Evolutionary conservation across 2,797 vertebrate genomes (phyloP).

Genomic region (Poeciliopsis infans): DNA sequence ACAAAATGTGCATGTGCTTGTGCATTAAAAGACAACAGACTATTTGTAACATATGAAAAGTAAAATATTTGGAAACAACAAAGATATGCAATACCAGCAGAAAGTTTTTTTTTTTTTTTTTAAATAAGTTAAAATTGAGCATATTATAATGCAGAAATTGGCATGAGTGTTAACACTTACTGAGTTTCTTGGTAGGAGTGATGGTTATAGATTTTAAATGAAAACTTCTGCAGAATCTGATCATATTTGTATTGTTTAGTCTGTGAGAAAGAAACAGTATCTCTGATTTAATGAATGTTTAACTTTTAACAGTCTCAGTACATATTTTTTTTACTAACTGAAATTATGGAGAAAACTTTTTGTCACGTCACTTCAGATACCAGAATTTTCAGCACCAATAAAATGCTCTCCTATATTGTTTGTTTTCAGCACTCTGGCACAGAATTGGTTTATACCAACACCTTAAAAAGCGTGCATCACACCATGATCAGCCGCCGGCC

Average conservation of each 20-base stretch:
- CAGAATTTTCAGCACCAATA: not conserved
- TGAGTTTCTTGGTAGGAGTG: not conserved
- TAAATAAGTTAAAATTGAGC: not conserved
- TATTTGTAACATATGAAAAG: not conserved
- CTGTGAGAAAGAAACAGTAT: not conserved
- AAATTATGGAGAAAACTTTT: not conserved
- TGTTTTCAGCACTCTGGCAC: conserved; percentile 66
- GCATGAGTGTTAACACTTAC: not conserved
- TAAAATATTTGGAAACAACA: not conserved
- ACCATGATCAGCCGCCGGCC: conserved; percentile 63
- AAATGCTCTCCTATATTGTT: conserved; percentile 1
- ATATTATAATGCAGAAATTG: not conserved
- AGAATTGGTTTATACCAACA: conserved; percentile 79
- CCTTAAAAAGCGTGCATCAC: conserved; percentile 56
- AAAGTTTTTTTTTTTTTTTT: not conserved
- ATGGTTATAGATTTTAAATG: not conserved
- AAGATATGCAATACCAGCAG: not conserved
- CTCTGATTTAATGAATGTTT: not conserved
- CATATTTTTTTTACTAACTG: not conserved
- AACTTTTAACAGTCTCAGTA: not conserved
- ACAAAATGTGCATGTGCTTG: not conserved
- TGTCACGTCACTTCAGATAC: not conserved
- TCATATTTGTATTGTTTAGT: not conserved
- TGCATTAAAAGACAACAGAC: not conserved
- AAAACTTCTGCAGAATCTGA: not conserved